Percentiles rank a stretch among this genome's conserved stretches.
phyloP scores from a whole-genome alignment of 1,140 invertebrate species.

The Papilio polyxenes region DNA sequence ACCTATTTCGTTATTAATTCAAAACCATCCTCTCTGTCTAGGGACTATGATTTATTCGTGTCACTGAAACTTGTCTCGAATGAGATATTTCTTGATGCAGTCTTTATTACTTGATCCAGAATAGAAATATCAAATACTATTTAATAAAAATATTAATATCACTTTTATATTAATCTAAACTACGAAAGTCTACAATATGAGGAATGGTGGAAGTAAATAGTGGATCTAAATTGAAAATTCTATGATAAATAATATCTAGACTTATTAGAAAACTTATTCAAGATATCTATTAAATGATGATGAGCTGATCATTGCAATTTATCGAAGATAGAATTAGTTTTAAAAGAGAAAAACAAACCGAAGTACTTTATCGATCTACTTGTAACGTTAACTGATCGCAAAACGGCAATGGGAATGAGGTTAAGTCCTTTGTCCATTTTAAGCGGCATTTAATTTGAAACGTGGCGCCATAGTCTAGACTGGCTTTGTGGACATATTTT shows the following conservation, averaged over 20 bases:
- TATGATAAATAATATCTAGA: no score
- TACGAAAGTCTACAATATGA: no score
- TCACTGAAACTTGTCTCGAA: conserved; percentile 15
- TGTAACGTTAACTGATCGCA: conserved; percentile 1
- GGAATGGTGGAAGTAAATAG: no score
- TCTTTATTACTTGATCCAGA: neutral
- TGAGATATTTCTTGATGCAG: neutral
- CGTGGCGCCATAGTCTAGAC: conserved; percentile 60
- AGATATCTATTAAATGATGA: no score
- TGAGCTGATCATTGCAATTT: no score
- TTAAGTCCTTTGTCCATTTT: conserved; percentile 37
- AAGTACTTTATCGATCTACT: neutral
- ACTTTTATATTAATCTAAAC: neutral
- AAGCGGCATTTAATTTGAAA: conserved; percentile 62
- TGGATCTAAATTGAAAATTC: no score
- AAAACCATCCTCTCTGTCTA: conserved; percentile 18
- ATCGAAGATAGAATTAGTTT: neutral
- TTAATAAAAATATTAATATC: neutral
- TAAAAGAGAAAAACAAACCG: neutral
- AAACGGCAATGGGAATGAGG: conserved; percentile 25
- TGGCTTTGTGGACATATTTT: conserved; percentile 61
- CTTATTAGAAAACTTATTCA: no score
- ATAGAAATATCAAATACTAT: neutral
- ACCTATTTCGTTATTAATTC: conserved; percentile 38
- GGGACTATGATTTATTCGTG: conserved; percentile 10